These are phyloP conservation scores for Lepidocolaptes lacrymiger DNA, from an alignment of 2,797 vertebrate genomes.

Conservation along the genomic window DNA sequence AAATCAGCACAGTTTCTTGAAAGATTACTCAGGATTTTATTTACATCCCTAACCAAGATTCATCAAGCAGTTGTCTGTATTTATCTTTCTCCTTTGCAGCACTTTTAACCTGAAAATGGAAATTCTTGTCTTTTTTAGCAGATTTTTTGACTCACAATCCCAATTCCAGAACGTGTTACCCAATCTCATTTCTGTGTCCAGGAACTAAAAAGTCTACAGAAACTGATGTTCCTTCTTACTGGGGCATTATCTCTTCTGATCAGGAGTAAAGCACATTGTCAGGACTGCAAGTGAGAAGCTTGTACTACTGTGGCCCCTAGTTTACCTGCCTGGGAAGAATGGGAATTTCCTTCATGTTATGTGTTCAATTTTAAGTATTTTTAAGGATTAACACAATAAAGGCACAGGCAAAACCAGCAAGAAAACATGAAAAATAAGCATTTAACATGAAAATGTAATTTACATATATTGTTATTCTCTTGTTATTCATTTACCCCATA, in stretches of 20 bases:
- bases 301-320: background rate
- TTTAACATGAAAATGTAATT: background rate
- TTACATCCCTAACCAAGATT: background rate
- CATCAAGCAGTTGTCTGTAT: background rate
- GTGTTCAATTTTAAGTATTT: background rate
- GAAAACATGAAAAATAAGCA: background rate
- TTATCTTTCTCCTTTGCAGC: background rate
- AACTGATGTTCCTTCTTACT: background rate
- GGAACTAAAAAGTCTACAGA: background rate
- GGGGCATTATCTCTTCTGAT: background rate
- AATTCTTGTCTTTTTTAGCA: background rate
- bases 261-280: background rate
- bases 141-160: background rate
- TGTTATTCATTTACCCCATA: background rate
- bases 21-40: background rate
- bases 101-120: background rate
- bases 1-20: background rate
- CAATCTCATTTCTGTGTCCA: background rate
- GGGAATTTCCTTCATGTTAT: background rate
- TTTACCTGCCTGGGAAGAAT: background rate
- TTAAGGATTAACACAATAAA: background rate
- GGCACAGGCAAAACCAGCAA: background rate
- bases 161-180: background rate
- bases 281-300: background rate
- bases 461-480: background rate